Evolutionary conservation across 2,888 invertebrate species (phyloP).

Genomic region (Meteorus colon): DNA sequence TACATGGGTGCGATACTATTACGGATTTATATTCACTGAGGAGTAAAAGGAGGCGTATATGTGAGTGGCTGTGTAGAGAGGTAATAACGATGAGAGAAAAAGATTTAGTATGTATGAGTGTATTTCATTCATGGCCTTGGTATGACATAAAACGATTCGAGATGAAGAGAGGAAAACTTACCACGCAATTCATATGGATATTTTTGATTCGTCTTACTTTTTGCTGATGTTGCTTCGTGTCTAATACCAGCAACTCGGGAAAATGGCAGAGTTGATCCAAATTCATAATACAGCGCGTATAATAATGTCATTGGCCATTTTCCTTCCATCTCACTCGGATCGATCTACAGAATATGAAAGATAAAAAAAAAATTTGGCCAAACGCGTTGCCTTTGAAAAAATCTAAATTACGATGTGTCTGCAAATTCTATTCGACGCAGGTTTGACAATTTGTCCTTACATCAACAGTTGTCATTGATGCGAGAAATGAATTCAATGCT

Average conservation of each 20-base stretch:
- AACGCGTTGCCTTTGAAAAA: no score
- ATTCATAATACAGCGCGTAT: constrained; percentile 86
- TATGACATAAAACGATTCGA: background rate
- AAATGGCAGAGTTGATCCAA: constrained; percentile 85
- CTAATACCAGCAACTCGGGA: constrained; percentile 85
- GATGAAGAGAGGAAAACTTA: constrained; percentile 5
- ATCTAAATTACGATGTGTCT: background rate
- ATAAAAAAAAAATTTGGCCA: background rate
- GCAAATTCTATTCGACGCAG: background rate
- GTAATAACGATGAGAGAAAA: background rate
- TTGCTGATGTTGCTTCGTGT: constrained; percentile 83
- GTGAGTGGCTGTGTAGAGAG: background rate
- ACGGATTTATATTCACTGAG: no score
- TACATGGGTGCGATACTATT: background rate
- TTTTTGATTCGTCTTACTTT: constrained; percentile 72
- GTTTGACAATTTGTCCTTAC: constrained; percentile 70
- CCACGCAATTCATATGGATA: constrained; percentile 14
- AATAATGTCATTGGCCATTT: constrained; percentile 88
- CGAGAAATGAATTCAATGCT: constrained; percentile 84
- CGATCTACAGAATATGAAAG: constrained; percentile 75
- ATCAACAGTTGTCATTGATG: constrained; percentile 82
- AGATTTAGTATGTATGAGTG: background rate
- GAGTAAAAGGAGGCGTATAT: background rate
- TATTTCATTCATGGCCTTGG: no score
- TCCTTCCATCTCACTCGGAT: constrained; percentile 83